Base-by-base conservation (phyloP, 2,797 vertebrate species). In the Lates japonicus region DNA sequence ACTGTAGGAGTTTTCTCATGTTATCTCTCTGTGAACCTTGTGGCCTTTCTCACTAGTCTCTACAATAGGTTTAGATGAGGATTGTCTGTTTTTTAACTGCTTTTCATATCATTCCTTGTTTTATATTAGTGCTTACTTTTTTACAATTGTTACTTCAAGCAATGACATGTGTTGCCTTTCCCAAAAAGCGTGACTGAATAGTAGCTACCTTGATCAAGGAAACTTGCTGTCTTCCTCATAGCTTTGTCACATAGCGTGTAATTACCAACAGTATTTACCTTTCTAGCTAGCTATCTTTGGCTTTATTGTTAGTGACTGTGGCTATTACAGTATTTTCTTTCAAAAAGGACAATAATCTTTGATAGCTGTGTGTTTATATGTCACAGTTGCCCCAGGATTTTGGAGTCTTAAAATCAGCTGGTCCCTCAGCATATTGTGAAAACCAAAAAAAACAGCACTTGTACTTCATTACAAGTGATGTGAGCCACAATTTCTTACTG, bases 1-100 rank as follows among this genome's bases (percentile, higher is more conserved):
- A 82, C 83, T 31, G 81, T 89, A 90, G 83, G 79, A 78, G 4
- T 83, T 81, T 67, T 77, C 64, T 90, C 84, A 84, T 86, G 84
- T 90, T 85, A 13, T 85, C 68, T 89, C 76, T 91, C 80, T 88
- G 91, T 94, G 90, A 92, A 91, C 87, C 83, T 84, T 60, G 91
- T 93, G 93, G 93, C 93, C 93, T 94, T 94, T 92, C 80, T 91
- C 80, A 79, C 88, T 88, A 86, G 87, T 90, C 85, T 92, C 66
- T 73, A 75, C 51, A 4, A 25, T 92, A 86, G 79, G 63, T 90
- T 83, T 90, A 90, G 84, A 86, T 75, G 35, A 92, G 20, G 81
- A 90, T 76, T 70, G 81, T 90, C 68, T 76, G 65, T 89, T 91
- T 92, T 91, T 76, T 77, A 84, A 85, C 75, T 64, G 74, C 81